phyloP scores from a whole-genome alignment of 2,113 vertebrate species.

The Miniopterus natalensis region DNA sequence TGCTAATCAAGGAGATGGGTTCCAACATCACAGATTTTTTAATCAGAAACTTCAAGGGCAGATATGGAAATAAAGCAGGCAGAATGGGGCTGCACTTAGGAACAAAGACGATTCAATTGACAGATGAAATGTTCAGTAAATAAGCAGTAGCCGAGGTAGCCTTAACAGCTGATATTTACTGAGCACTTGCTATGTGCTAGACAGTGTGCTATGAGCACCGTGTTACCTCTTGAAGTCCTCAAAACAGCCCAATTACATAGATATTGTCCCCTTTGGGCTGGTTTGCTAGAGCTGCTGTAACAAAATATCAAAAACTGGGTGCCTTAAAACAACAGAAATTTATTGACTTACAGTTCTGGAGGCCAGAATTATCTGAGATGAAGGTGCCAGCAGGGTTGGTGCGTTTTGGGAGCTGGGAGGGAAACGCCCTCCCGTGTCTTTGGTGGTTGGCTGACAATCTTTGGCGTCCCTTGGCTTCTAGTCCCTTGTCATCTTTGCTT shows the following conservation, averaged over 20 bases:
- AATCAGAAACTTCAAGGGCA: neutral
- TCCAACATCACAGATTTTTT: slow-evolving; percentile 13
- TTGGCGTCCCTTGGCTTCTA: neutral
- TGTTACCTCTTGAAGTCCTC: neutral
- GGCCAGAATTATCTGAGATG: neutral
- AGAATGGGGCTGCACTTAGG: neutral
- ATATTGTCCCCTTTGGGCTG: neutral
- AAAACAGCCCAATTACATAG: neutral
- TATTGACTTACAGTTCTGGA: neutral
- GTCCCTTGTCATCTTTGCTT: neutral
- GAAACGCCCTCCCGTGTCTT: neutral
- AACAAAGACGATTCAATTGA: neutral
- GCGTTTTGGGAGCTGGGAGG: neutral
- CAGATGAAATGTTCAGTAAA: neutral
- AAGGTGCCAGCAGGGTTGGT: neutral
- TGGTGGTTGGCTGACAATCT: neutral
- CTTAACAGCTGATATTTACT: neutral
- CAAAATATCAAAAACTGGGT: neutral
- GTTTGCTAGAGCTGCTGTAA: neutral
- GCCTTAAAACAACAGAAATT: neutral
- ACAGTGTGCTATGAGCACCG: neutral
- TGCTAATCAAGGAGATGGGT: slow-evolving; percentile 30
- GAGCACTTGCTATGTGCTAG: neutral
- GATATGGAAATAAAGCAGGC: neutral
- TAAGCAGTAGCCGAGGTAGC: neutral